phyloP scores from a whole-genome alignment of 2,888 invertebrate genomes.

The Diarsia brunnea region DNA sequence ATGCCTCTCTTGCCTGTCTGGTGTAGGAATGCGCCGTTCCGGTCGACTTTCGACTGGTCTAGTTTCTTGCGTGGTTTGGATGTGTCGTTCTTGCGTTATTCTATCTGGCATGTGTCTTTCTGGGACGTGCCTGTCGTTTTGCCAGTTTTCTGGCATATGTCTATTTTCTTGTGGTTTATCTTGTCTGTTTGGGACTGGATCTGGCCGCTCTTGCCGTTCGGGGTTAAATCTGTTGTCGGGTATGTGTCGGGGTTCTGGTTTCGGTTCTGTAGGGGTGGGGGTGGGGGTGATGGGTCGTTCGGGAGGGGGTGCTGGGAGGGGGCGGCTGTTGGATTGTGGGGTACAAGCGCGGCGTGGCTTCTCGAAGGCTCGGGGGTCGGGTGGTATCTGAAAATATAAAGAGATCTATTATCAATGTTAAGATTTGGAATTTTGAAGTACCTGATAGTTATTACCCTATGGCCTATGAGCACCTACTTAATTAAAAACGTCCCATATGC shows the following conservation, averaged over 20 bases:
- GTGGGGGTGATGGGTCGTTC: slow-evolving; percentile 71
- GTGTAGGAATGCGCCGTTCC: slow-evolving; percentile 64
- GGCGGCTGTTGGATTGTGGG: slow-evolving; percentile 86
- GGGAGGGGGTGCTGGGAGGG: slow-evolving; percentile 85
- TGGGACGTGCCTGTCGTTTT: slow-evolving; percentile 54
- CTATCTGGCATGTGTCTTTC: slow-evolving; percentile 61
- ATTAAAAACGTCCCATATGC: not conserved
- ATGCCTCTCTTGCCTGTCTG: slow-evolving; percentile 60
- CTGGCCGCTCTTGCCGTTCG: slow-evolving; percentile 63
- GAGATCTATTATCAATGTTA: not conserved
- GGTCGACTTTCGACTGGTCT: slow-evolving; percentile 62
- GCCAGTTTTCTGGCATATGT: slow-evolving; percentile 45
- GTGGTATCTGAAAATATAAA: slow-evolving; percentile 80
- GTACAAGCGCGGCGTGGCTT: slow-evolving; percentile 87
- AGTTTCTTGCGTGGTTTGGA: slow-evolving; percentile 47
- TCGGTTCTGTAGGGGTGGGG: slow-evolving; percentile 67
- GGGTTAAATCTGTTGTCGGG: slow-evolving; percentile 56
- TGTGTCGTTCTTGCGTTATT: slow-evolving; percentile 59
- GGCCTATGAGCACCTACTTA: not conserved
- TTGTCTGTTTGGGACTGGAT: slow-evolving; percentile 50
- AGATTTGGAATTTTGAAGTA: not conserved
- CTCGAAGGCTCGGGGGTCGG: slow-evolving; percentile 87
- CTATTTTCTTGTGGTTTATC: slow-evolving; percentile 58
- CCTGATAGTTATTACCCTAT: no score
- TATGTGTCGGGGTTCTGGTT: slow-evolving; percentile 51